Conservation (phyloP, 1,140 invertebrate genomes). For the Musca domestica region DNA sequence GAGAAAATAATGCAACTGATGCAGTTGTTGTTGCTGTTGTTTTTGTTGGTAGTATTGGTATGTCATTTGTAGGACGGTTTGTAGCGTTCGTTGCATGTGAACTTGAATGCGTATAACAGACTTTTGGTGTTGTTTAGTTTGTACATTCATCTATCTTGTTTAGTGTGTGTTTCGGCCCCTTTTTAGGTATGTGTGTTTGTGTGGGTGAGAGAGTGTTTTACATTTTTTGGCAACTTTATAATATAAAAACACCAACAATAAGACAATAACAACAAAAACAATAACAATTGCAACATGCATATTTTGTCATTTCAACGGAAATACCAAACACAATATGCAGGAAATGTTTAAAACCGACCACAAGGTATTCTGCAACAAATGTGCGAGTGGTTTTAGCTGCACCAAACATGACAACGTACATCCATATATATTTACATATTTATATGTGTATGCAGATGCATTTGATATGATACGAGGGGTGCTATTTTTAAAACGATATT, state of each 20-base stretch:
- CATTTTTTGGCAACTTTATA: background rate
- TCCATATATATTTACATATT: background rate
- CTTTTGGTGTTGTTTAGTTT: too few relatives aligned
- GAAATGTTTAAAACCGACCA: constrained; percentile 19
- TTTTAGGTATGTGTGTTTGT: too few relatives aligned
- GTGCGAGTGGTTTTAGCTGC: background rate
- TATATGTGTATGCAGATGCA: background rate
- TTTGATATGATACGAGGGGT: background rate
- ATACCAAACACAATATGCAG: constrained; percentile 21
- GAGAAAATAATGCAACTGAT: too few relatives aligned
- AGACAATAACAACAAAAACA: background rate
- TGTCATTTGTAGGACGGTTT: too few relatives aligned
- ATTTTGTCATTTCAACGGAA: constrained; percentile 22
- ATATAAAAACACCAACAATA: constrained; percentile 3
- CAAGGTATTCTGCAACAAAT: constrained; percentile 8
- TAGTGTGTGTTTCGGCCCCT: too few relatives aligned
- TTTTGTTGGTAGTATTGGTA: too few relatives aligned
- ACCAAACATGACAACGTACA: background rate
- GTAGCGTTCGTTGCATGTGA: too few relatives aligned
- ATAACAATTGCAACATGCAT: background rate
- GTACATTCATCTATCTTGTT: too few relatives aligned
- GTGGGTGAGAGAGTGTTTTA: too few relatives aligned
- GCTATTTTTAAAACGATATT: too few relatives aligned
- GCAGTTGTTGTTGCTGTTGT: too few relatives aligned
- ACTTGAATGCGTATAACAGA: too few relatives aligned